Evolutionary conservation across 2,113 vertebrate genomes (phyloP), one percentile per base, ranked within the genome.

Genomic region (Trochalopteron elliotii): DNA sequence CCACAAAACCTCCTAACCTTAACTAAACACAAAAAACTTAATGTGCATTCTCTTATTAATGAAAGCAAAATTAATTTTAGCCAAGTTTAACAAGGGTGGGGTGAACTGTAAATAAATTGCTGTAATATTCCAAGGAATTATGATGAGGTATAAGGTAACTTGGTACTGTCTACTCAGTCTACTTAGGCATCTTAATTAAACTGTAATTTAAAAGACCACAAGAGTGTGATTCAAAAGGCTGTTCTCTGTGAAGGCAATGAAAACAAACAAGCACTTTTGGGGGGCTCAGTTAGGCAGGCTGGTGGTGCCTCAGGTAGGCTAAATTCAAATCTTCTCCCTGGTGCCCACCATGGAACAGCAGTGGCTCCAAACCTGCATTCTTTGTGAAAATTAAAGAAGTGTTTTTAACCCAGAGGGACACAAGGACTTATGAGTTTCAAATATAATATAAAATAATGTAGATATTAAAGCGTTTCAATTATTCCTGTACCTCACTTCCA

Each of bases 141-240:
- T n/a, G 33, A 39, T 53, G 28, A 21, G 23, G 7, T 69, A 24
- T 83, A 45, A 65, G 39, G 47, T 50, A 50, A 63, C 59, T 69
- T 92, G 56, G 33, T 83, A 49, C 20, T 61, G 37, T 61, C 40
- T 80, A 37, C 25, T 83, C 63, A 65, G 37, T 59, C 49, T 90
- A 86, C n/a, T 55, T 79, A 57, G 37, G 74, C 63, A 70, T 77
- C 59, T 83, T 97, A 90, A 90, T 74, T 86, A 89, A 88, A 6
- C 27, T 57, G n/a, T 77, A 75, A 87, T 84, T 91, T 70, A 63
- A 67, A 87, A 67, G 80, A 67, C 50, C 23, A 13, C 21, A 78
- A 27, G 21, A 78, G 21, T 2, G 0, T 47, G 35, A 63, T 92
- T 94, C 0, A 0, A 72, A 87, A 74, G 68, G 33, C 60, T 49